phyloP scores from a whole-genome alignment of 2,797 vertebrate genomes.

The Fistularia tabacaria region DNA sequence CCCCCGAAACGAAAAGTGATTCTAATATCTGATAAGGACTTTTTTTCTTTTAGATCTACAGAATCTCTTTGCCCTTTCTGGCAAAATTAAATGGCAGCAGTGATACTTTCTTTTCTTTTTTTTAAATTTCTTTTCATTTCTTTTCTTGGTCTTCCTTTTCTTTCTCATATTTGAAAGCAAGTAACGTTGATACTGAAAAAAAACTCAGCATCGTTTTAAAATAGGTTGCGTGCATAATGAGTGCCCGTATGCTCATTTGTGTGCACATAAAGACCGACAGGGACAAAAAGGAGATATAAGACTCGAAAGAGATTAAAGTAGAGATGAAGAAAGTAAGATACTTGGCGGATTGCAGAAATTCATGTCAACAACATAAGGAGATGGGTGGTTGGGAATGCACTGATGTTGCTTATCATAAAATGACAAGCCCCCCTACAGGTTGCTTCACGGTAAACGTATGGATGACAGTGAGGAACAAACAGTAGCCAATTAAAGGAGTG shows the following conservation, averaged over 20 bases:
- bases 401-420: constrained; percentile 55
- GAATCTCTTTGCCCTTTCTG: no score
- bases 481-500: constrained; percentile 72
- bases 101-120: no score
- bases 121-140: no score
- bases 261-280: constrained; percentile 10
- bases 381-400: constrained; percentile 38
- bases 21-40: no score
- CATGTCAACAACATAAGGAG: constrained; percentile 60
- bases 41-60: no score
- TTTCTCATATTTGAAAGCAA: no score
- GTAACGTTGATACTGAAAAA: no score
- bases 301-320: constrained; percentile 5
- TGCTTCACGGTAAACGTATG: constrained; percentile 70
- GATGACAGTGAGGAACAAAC: constrained; percentile 75
- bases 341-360: constrained; percentile 19
- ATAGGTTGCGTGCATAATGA: not conserved
- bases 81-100: no score
- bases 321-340: constrained; percentile 12
- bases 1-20: no score
- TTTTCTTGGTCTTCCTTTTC: no score
- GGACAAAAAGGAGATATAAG: no score
- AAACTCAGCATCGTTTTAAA: no score
- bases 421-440: constrained; percentile 59
- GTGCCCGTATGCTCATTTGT: constrained; percentile 8